phyloP scores from a whole-genome alignment of 2,888 invertebrate genomes.

The Ichneumoninae sp. region DNA sequence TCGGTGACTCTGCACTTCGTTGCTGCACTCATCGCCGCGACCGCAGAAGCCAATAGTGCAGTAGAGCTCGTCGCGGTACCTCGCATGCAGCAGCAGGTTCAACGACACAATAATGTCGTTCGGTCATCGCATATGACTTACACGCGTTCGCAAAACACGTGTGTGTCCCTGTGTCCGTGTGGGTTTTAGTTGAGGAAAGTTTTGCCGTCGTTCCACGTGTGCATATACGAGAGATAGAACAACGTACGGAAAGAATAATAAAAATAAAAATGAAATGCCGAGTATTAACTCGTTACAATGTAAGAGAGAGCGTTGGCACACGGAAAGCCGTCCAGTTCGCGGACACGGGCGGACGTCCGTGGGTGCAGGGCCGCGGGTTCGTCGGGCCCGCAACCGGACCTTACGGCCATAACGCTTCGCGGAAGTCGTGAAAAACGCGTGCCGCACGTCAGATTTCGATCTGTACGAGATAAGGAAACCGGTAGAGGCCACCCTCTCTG shows the following conservation, averaged over 20 bases:
- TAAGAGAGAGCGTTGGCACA: background rate
- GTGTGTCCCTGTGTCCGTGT: background rate
- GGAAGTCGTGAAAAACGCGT: slow-evolving; percentile 78
- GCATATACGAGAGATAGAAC: background rate
- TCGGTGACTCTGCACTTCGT: slow-evolving; percentile 44
- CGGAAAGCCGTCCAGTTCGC: background rate
- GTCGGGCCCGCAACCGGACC: slow-evolving; percentile 16
- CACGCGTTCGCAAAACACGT: slow-evolving; percentile 40
- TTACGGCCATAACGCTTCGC: slow-evolving; percentile 60
- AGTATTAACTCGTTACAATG: background rate
- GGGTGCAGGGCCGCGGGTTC: slow-evolving; percentile 27
- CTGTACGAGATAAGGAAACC: slow-evolving; percentile 78
- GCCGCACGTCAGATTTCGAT: slow-evolving; percentile 81
- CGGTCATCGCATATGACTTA: slow-evolving; percentile 59
- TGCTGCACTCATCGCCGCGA: slow-evolving; percentile 38
- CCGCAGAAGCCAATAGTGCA: slow-evolving; percentile 20
- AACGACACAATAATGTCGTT: slow-evolving; percentile 65
- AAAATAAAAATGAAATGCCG: slow-evolving; percentile 16
- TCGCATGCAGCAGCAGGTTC: slow-evolving; percentile 55
- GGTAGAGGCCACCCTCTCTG: slow-evolving; percentile 69
- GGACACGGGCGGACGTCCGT: slow-evolving; percentile 44
- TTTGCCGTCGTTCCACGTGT: background rate
- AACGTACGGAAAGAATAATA: background rate
- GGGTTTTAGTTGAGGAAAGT: background rate
- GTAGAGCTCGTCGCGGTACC: slow-evolving; percentile 36